Evolutionary conservation across 1,140 invertebrate species (phyloP).

Genomic region (Leptopilina clavipes): DNA sequence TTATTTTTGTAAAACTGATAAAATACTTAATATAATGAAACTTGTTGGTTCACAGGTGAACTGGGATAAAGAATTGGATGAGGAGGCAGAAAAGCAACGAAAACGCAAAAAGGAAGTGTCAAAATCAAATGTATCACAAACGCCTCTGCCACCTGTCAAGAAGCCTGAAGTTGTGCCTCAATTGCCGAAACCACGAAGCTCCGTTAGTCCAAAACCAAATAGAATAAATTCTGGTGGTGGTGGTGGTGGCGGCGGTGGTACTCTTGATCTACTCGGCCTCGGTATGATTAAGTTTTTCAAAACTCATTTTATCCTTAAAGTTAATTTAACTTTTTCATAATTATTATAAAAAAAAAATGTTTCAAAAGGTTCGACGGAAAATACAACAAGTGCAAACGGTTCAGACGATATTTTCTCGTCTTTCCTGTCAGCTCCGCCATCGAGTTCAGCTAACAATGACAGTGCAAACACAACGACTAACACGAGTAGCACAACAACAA

Average conservation of each 20-base stretch:
- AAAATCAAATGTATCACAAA: conserved; percentile 68
- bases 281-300: conserved; percentile 64
- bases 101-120: conserved; percentile 82
- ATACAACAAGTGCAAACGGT: conserved; percentile 68
- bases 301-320: no score
- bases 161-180: conserved; percentile 76
- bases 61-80: conserved; percentile 90
- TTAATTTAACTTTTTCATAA: no score
- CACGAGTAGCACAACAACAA: conserved; percentile 71
- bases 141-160: conserved; percentile 67
- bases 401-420: conserved; percentile 84
- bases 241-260: conserved; percentile 45
- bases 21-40: background rate
- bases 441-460: conserved; percentile 53
- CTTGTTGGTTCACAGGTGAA: conserved; percentile 68
- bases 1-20: no score
- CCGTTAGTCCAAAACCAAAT: conserved; percentile 83
- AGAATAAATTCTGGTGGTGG: conserved; percentile 71
- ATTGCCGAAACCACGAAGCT: conserved; percentile 77
- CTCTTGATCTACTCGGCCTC: conserved; percentile 79
- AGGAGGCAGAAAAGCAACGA: conserved; percentile 88
- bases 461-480: conserved; percentile 63
- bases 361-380: conserved; percentile 68
- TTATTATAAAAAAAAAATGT: conserved; percentile 1
- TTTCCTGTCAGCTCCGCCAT: conserved; percentile 82